phyloP scores from a whole-genome alignment of 2,888 invertebrate species.

The Volucella inflata region DNA sequence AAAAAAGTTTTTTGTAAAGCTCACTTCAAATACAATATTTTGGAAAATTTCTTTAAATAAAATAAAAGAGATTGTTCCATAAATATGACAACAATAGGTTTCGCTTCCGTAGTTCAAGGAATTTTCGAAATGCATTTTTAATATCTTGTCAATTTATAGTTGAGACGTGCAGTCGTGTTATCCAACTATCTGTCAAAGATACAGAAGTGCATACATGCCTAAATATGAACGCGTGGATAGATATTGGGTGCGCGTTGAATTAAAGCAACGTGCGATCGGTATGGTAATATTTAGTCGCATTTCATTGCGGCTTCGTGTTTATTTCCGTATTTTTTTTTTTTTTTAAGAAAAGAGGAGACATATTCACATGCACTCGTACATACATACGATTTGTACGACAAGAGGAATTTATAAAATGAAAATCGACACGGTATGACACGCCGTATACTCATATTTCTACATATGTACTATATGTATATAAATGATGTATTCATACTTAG shows the following conservation, averaged over 20 bases:
- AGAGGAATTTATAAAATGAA: slow-evolving; percentile 53
- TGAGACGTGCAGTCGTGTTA: slow-evolving; percentile 23
- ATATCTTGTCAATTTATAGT: slow-evolving; percentile 57
- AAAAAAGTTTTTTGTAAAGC: no score
- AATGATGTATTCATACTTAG: background rate
- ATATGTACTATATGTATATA: background rate
- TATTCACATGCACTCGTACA: background rate
- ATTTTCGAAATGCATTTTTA: slow-evolving; percentile 4
- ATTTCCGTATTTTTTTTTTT: slow-evolving; percentile 66
- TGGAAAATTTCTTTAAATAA: no score
- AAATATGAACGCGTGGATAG: slow-evolving; percentile 26
- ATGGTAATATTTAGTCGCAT: slow-evolving; percentile 49
- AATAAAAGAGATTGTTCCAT: no score
- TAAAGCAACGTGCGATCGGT: slow-evolving; percentile 28
- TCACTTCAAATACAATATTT: no score
- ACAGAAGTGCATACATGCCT: no score
- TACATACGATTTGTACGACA: slow-evolving; percentile 28
- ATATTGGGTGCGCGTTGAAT: slow-evolving; percentile 45
- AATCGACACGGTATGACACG: slow-evolving; percentile 45
- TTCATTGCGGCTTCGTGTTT: slow-evolving; percentile 8
- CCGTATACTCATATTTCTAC: slow-evolving; percentile 13
- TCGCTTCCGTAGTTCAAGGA: no score
- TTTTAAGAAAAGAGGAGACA: slow-evolving; percentile 27
- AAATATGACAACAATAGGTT: no score
- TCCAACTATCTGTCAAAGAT: no score